Evolutionary conservation across 2,797 vertebrate species (phyloP).

Genomic region (Yasuhikotakia modesta): DNA sequence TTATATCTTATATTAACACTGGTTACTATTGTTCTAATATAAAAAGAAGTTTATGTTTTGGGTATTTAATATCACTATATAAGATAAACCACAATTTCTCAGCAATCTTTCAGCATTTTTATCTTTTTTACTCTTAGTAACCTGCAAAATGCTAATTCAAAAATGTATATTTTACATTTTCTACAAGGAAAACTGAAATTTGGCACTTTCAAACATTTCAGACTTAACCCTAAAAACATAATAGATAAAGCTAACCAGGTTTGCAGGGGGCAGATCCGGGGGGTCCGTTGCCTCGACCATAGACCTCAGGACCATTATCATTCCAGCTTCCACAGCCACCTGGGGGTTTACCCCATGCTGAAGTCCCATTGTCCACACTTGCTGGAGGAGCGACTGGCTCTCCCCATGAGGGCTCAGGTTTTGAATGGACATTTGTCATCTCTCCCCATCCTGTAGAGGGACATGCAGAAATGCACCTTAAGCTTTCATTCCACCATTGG

Average conservation of each 20-base stretch:
- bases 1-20: neutral
- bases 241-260: conserved; percentile 79
- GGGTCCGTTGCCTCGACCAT: conserved; percentile 82
- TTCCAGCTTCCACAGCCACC: conserved; percentile 86
- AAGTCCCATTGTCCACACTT: conserved; percentile 91
- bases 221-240: neutral
- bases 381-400: conserved; percentile 83
- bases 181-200: neutral
- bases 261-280: conserved; percentile 84
- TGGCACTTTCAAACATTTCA: neutral
- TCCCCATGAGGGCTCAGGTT: conserved; percentile 82
- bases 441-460: conserved; percentile 87
- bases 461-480: neutral
- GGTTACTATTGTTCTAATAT: neutral
- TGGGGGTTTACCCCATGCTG: conserved; percentile 90
- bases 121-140: neutral
- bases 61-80: neutral
- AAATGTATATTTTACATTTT: neutral
- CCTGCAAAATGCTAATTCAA: neutral
- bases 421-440: conserved; percentile 71
- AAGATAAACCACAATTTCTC: neutral
- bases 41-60: neutral
- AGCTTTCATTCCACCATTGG: neutral
- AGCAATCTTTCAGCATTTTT: neutral
- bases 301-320: conserved; percentile 78